phyloP scores from a whole-genome alignment of 2,113 vertebrate genomes.

The Thalassoma bifasciatum region DNA sequence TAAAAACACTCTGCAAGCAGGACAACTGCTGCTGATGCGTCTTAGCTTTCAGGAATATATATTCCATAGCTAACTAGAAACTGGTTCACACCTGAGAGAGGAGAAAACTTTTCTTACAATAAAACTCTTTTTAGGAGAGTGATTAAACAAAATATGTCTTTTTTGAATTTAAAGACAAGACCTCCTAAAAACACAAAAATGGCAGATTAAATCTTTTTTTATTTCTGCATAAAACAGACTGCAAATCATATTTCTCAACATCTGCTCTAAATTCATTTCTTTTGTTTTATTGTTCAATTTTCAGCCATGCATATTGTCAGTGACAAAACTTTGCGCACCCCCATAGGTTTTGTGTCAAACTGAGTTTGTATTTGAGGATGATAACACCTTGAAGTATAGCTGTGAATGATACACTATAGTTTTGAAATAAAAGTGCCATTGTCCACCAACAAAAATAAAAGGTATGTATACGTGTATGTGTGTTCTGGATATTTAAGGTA shows the following conservation, averaged over 20 bases:
- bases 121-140: neutral
- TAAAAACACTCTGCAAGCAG: slow-evolving; percentile 36
- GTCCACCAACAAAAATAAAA: slow-evolving; percentile 6
- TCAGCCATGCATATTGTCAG: neutral
- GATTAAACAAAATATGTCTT: neutral
- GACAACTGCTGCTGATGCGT: slow-evolving; percentile 11
- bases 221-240: no score
- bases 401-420: no score
- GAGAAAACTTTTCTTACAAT: neutral
- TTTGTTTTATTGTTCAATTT: neutral
- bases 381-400: neutral
- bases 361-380: neutral
- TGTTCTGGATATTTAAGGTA: slow-evolving; percentile 31
- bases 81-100: neutral
- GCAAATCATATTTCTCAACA: neutral
- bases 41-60: neutral
- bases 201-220: neutral
- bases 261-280: neutral
- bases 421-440: neutral
- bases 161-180: neutral
- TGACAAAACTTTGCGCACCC: no score
- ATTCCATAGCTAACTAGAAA: slow-evolving; percentile 7
- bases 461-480: neutral
- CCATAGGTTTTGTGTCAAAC: no score
- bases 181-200: neutral